Evolutionary conservation across 2,113 vertebrate genomes (phyloP).

Genomic region (Neodon shergylaensis): DNA sequence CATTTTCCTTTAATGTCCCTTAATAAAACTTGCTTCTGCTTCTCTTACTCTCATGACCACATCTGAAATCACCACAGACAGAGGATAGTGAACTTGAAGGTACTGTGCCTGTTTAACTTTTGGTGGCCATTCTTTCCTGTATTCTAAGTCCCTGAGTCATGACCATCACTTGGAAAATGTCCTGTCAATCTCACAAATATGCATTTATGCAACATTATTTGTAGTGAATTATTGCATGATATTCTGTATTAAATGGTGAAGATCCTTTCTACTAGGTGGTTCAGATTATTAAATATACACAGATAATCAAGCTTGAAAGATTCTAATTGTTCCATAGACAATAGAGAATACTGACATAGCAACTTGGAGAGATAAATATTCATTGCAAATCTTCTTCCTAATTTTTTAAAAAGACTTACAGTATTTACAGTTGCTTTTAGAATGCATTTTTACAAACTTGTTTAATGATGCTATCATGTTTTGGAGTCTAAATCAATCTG

Average conservation of each 20-base stretch:
- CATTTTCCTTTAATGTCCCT: background rate
- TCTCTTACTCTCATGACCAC: background rate
- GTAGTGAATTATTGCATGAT: background rate
- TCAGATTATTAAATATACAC: background rate
- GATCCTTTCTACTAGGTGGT: background rate
- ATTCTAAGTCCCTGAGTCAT: background rate
- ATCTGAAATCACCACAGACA: background rate
- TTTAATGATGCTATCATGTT: background rate
- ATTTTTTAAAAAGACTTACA: background rate
- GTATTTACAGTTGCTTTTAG: slow-evolving; percentile 12
- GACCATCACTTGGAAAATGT: background rate
- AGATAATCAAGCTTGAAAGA: background rate
- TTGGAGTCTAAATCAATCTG: slow-evolving; percentile 38
- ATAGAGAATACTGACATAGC: background rate
- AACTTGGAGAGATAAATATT: background rate
- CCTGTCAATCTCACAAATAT: background rate
- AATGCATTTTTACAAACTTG: slow-evolving; percentile 11
- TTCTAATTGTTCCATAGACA: slow-evolving; percentile 21
- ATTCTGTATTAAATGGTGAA: background rate
- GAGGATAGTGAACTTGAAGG: background rate
- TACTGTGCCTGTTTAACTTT: background rate
- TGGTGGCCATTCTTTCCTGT: background rate
- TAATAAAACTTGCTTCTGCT: background rate
- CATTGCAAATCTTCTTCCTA: background rate
- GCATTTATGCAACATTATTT: background rate